phyloP scores from a whole-genome alignment of 2,888 invertebrate species.

The Empis livida region DNA sequence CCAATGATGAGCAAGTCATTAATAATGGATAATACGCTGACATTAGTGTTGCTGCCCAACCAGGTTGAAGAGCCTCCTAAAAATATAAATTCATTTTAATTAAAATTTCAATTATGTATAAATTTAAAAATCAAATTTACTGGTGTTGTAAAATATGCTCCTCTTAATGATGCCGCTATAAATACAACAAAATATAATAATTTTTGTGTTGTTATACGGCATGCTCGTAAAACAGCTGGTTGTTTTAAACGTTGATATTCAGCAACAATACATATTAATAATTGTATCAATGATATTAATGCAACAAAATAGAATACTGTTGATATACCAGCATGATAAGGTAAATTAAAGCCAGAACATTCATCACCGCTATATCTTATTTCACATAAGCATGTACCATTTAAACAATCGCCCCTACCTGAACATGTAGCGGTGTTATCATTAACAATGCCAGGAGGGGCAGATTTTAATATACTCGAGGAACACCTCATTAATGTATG shows the following conservation, averaged over 20 bases:
- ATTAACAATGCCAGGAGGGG: conserved; percentile 18
- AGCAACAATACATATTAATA: conserved; percentile 68
- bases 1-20: conserved; percentile 76
- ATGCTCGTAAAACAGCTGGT: conserved; percentile 67
- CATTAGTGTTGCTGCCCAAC: conserved; percentile 75
- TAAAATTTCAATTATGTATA: background rate
- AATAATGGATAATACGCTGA: conserved; percentile 84
- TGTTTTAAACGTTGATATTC: conserved; percentile 75
- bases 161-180: conserved; percentile 69
- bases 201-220: conserved; percentile 81
- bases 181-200: conserved; percentile 77
- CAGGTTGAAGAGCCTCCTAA: conserved; percentile 64
- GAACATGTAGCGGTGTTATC: conserved; percentile 46
- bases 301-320: conserved; percentile 72
- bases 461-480: conserved; percentile 28
- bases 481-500: conserved; percentile 36
- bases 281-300: conserved; percentile 69
- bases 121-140: conserved; percentile 41
- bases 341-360: conserved; percentile 70
- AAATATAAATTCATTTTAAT: conserved; percentile 15
- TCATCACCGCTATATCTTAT: conserved; percentile 74
- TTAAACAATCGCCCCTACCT: conserved; percentile 81
- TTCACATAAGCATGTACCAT: conserved; percentile 84
- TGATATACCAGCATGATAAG: conserved; percentile 60
- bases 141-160: conserved; percentile 81